Evolutionary conservation across 2,113 vertebrate species (phyloP), one percentile per base, ranked within the genome.

Genomic region (Otis tarda): DNA sequence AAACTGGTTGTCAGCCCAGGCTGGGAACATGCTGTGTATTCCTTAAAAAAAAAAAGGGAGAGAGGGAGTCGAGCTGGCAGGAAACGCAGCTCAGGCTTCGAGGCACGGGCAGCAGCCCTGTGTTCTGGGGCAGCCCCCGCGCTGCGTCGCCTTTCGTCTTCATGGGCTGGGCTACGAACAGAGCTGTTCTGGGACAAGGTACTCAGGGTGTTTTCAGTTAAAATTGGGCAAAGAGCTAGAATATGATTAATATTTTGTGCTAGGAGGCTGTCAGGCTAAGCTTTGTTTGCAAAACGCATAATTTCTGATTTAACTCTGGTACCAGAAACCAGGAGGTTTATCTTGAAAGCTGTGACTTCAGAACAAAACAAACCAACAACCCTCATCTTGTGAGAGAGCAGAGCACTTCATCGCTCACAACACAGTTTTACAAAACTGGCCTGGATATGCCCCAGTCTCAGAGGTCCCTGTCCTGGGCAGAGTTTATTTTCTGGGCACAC

Each of bases 101-200:
- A 43, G 43, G 28, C 0, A 5, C 9, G n/a, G 69, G 84, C 65
- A 83, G 85, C 43, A 69, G 35, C n/a, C 18, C 45, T 10, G 50
- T 37, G 79, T 53, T 18, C 41, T 4, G 9, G 31, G 37, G 19
- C 37, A 79, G 8, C 45, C 43, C 35, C 56, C 7, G n/a, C 6
- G 10, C 24, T 2, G 1, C 30, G 0, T 39, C 39, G 41, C 27
- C 43, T 59, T 20, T 47, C 0, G 2, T 18, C 55, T 60, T 33
- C 30, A 1, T 0, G 2, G 70, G 14, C 5, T 63, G 1, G 0
- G 37, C 49, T 87, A 45, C 2, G 4, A 18, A 5, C 23, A 31
- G 55, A 49, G 63, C 35, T 24, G 22, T 39, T 83, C 24, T 37
- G 76, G 67, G 76, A 56, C 33, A 21, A 68, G 64, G 55, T 39